Conservation (phyloP, 1,140 invertebrate species). For the Drosophila sucinea region DNA sequence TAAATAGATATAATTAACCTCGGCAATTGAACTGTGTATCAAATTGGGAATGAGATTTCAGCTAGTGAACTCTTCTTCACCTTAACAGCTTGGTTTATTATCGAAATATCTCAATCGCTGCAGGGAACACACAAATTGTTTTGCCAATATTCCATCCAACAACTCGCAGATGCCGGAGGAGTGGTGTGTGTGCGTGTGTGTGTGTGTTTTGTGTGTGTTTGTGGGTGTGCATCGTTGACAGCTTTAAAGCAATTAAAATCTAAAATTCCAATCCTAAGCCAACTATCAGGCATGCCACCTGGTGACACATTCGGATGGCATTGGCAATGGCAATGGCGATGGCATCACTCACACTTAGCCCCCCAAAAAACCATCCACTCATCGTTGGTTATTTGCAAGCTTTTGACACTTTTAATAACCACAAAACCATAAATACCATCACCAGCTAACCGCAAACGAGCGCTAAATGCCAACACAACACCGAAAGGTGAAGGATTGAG, state of each 20-base stretch:
- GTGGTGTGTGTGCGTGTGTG: neutral
- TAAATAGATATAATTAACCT: neutral
- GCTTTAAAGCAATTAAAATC: slow-evolving; percentile 33
- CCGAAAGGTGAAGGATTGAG: slow-evolving; percentile 13
- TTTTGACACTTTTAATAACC: slow-evolving; percentile 77
- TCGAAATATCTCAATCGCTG: slow-evolving; percentile 3
- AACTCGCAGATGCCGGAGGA: neutral
- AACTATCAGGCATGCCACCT: slow-evolving; percentile 7
- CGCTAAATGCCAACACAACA: slow-evolving; percentile 27
- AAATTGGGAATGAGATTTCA: too few species aligned
- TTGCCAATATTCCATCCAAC: neutral
- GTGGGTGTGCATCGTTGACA: slow-evolving; percentile 2
- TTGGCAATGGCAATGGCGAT: neutral
- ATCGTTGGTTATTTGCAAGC: slow-evolving; percentile 66
- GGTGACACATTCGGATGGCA: slow-evolving; percentile 2
- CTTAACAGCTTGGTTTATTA: neutral
- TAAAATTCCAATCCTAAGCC: slow-evolving; percentile 5
- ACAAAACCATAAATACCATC: slow-evolving; percentile 69
- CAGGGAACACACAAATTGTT: neutral
- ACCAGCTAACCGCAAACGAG: slow-evolving; percentile 54
- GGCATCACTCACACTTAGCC: slow-evolving; percentile 27
- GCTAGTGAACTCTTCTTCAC: neutral
- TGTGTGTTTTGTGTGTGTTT: neutral
- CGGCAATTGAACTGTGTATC: too few species aligned
- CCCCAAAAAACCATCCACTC: slow-evolving; percentile 1